phyloP scores from a whole-genome alignment of 2,797 vertebrate species.

The Mico argentatus region DNA sequence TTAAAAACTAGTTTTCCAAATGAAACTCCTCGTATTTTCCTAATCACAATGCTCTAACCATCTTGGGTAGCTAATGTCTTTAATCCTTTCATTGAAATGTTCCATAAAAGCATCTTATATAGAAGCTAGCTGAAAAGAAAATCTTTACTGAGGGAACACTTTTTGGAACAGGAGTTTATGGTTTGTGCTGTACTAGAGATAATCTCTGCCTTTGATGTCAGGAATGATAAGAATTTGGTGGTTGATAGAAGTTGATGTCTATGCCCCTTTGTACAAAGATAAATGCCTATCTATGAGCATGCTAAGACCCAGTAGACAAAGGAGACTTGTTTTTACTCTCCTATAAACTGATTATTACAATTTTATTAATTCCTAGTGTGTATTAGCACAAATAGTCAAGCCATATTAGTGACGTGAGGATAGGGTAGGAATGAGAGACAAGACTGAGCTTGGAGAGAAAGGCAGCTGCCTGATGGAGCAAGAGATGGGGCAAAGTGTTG shows the following conservation, averaged over 20 bases:
- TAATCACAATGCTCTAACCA: background rate
- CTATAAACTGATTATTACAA: background rate
- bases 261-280: background rate
- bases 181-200: background rate
- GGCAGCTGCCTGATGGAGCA: background rate
- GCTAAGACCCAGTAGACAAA: background rate
- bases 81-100: background rate
- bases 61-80: background rate
- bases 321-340: background rate
- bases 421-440: background rate
- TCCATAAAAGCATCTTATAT: background rate
- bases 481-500: background rate
- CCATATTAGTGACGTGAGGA: background rate
- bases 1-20: background rate
- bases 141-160: background rate
- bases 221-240: background rate
- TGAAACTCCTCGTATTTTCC: background rate
- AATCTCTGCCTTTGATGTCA: background rate
- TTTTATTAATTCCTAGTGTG: background rate
- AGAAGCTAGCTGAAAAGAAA: background rate
- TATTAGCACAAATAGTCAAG: background rate
- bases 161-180: background rate
- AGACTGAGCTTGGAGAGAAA: background rate
- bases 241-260: background rate
- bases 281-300: background rate